Percentiles rank a stretch among this genome's conserved stretches.
phyloP scores from a whole-genome alignment of 2,888 invertebrate species.

The Ethmia dodecea region DNA sequence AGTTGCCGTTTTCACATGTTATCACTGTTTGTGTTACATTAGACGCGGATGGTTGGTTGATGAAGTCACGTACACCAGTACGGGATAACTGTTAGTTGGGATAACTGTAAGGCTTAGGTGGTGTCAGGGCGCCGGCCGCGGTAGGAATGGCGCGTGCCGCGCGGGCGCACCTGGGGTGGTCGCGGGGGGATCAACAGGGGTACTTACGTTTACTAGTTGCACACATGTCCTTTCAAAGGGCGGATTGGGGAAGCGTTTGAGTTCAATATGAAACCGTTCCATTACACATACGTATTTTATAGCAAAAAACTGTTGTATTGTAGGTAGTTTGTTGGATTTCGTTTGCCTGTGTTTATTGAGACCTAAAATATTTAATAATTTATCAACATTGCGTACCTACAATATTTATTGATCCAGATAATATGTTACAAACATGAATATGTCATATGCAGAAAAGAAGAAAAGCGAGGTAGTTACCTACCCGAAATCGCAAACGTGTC shows the following conservation, averaged over 20 bases:
- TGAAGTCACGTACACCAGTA: constrained; percentile 40
- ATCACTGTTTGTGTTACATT: constrained; percentile 45
- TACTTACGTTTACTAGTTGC: constrained; percentile 75
- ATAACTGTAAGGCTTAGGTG: constrained; percentile 49
- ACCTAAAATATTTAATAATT: too few relatives aligned
- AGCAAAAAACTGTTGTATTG: background rate
- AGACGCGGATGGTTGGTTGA: constrained; percentile 33
- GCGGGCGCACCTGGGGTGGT: constrained; percentile 69
- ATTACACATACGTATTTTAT: constrained; percentile 9
- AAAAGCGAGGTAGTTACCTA: too few relatives aligned
- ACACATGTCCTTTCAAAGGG: constrained; percentile 72
- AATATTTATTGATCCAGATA: too few relatives aligned
- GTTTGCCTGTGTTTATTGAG: too few relatives aligned
- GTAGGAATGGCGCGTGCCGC: constrained; percentile 74
- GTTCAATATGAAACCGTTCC: constrained; percentile 26
- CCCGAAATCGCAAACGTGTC: too few relatives aligned
- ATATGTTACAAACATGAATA: too few relatives aligned
- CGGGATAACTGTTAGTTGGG: constrained; percentile 14
- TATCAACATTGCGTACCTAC: too few relatives aligned
- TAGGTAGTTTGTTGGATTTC: background rate
- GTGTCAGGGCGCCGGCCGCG: constrained; percentile 70
- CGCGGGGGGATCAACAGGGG: constrained; percentile 73
- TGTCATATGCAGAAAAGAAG: too few relatives aligned
- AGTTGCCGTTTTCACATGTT: constrained; percentile 61
- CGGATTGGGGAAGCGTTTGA: constrained; percentile 51